These are phyloP conservation scores for Mastomys coucha DNA, from an alignment of 2,113 vertebrate genomes.

Conservation along the genomic window DNA sequence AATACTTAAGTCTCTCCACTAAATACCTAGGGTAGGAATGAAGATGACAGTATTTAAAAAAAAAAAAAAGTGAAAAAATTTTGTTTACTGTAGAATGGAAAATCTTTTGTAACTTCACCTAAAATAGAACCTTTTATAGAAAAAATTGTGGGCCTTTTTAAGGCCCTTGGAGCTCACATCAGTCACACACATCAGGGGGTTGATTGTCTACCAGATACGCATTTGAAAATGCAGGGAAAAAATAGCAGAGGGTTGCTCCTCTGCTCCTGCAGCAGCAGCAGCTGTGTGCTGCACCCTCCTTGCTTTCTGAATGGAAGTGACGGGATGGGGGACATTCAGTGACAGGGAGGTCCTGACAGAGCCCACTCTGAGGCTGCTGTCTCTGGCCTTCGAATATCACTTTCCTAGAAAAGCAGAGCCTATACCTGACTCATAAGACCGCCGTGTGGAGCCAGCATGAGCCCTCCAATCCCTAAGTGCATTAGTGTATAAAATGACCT, in stretches of 20 bases:
- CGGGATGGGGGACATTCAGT: not conserved
- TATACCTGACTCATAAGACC: too few relatives aligned
- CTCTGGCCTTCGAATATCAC: too few relatives aligned
- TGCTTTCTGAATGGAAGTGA: not conserved
- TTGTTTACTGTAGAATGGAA: accelerated
- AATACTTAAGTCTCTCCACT: not conserved
- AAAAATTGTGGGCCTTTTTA: not conserved
- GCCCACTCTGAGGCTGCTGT: too few relatives aligned
- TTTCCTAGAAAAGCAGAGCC: not conserved
- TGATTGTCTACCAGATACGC: not conserved
- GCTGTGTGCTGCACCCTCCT: accelerated
- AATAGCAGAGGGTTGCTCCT: not conserved
- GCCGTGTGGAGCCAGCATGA: accelerated
- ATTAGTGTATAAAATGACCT: not conserved
- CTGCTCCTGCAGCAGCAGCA: not conserved
- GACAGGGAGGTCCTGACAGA: not conserved
- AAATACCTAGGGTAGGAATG: not conserved
- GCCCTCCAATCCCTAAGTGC: not conserved
- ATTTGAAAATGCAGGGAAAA: not conserved
- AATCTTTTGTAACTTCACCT: not conserved
- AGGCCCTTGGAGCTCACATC: not conserved
- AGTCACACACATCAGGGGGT: not conserved
- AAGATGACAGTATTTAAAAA: too few relatives aligned
- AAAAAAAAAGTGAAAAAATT: not conserved
- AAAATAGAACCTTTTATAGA: slow-evolving; percentile 27